Base-by-base conservation (phyloP, 2,797 vertebrate species). In the Novumbra hubbsi region DNA sequence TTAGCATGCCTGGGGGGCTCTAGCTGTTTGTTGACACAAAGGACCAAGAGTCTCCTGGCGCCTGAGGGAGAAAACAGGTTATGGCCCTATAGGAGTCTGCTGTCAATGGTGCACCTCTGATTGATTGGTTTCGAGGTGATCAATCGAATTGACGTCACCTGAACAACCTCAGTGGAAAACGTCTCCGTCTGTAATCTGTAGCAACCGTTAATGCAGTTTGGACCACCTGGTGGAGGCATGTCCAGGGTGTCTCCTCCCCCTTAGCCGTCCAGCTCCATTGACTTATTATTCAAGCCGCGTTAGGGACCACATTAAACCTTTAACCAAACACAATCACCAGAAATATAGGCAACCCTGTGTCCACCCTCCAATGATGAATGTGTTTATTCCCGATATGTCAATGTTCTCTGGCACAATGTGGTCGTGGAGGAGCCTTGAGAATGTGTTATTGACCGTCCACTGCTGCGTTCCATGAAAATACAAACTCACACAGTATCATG, bases 231-330 rank as follows among this genome's bases (percentile, higher is more conserved):
- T 57, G 49, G 67, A 57, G 5, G 30, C 34, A 60, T 73, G 50
- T 62, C n/a, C 41, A 7, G 45, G 62, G 72, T 41, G 60, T 21
- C 34, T 32, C 60, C 52, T 77, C 24, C 73, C 57, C 1, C 41
- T 45, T 45, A 8, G 41, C 11, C 41, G 11, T 45, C 11, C 28
- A 66, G 21, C 32, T 2, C 5, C 6, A 38, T 38, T 38, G 32
- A 50, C 48, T 30, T 16, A 55, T 70, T 64, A 9, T 57, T 30
- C 30, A 15, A 73, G 9, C 24, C 5, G 8, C 17, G 34, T 55
- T 38, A 8, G 34, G 34, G 34, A 38, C 34, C 34, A 3, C 34
- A 8, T 38, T 3, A 38, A 38, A 0, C 16, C 16, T 3, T 55
- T n/a, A 21, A 6, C 17, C 50, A 55, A 21, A 7, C 60, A 63